Evolutionary conservation across 1,140 invertebrate species (phyloP).

Genomic region (Neodiprion fabricii): DNA sequence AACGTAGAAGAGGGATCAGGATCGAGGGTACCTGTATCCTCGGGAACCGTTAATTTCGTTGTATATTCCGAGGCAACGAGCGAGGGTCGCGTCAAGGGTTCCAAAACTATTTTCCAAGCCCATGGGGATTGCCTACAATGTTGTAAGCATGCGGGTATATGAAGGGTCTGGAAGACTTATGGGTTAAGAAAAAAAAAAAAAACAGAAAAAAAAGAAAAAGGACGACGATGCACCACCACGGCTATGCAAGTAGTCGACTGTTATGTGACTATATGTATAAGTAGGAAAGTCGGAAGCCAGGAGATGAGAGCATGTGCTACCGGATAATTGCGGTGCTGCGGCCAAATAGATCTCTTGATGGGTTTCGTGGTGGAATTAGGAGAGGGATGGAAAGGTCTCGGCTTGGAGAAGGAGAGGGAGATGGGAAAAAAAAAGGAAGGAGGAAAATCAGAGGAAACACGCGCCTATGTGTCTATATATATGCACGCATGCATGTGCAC

Average conservation of each 20-base stretch:
- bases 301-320: slow-evolving; percentile 28
- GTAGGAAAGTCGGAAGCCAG: neutral
- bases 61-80: too few relatives aligned
- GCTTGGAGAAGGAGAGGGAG: neutral
- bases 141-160: neutral
- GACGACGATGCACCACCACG: too few relatives aligned
- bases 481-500: neutral
- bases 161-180: neutral
- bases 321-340: slow-evolving; percentile 27
- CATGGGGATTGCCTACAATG: too few relatives aligned
- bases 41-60: too few relatives aligned
- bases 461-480: too few relatives aligned
- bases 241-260: too few relatives aligned
- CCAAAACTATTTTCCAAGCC: too few relatives aligned
- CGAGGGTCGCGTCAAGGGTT: too few relatives aligned
- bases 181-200: neutral
- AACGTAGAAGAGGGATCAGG: too few relatives aligned
- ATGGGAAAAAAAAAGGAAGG: neutral
- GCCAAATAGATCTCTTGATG: neutral
- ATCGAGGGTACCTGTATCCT: too few relatives aligned
- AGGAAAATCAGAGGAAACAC: neutral
- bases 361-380: too few relatives aligned
- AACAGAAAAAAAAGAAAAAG: neutral
- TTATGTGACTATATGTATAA: neutral
- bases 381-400: neutral